Evolutionary conservation across 2,888 invertebrate species (phyloP).

Genomic region (Phortica okadai): DNA sequence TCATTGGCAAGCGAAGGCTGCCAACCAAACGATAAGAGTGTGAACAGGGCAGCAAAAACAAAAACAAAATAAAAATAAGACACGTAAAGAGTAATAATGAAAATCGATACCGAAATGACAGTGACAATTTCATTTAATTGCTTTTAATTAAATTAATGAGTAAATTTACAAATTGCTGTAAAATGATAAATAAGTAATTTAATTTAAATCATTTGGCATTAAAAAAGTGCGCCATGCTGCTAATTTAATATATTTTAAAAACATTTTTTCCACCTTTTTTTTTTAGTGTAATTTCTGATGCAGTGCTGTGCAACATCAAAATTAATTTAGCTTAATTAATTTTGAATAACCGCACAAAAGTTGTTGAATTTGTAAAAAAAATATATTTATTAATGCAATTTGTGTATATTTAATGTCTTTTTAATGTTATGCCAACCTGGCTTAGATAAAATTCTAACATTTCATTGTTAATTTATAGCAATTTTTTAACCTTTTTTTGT

Average conservation of each 20-base stretch:
- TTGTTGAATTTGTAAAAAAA: slow-evolving; percentile 4
- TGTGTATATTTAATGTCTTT: background rate
- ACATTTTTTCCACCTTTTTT: slow-evolving; percentile 7
- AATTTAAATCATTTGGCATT: slow-evolving; percentile 49
- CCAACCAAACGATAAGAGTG: background rate
- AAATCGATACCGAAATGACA: slow-evolving; percentile 68
- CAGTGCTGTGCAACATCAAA: slow-evolving; percentile 49
- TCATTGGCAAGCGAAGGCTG: background rate
- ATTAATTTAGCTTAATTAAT: slow-evolving; percentile 64
- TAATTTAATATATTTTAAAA: slow-evolving; percentile 59
- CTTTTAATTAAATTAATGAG: slow-evolving; percentile 69
- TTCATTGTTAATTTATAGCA: background rate
- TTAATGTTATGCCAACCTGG: background rate
- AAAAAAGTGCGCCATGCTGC: background rate
- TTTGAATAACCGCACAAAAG: slow-evolving; percentile 50
- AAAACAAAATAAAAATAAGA: background rate
- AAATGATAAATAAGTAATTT: slow-evolving; percentile 69
- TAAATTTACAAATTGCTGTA: slow-evolving; percentile 69
- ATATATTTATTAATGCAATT: background rate
- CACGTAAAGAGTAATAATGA: slow-evolving; percentile 40
- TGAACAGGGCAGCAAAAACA: background rate
- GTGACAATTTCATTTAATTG: slow-evolving; percentile 70
- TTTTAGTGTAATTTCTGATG: background rate
- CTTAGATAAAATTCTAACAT: background rate
- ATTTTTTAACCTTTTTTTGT: background rate